phyloP scores from a whole-genome alignment of 1,140 invertebrate genomes.

The Lysiphlebus fabarum region DNA sequence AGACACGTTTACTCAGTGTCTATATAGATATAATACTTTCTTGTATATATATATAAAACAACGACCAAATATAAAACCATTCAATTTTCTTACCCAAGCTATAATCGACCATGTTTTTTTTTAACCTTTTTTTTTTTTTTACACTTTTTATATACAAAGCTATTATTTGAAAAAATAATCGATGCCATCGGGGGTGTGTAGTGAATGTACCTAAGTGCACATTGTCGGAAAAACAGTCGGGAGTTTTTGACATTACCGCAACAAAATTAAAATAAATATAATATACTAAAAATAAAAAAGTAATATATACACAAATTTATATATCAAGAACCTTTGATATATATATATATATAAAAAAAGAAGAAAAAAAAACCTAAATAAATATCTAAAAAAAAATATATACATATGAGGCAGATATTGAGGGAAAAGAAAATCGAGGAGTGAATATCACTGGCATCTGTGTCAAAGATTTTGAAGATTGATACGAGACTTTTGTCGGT shows the following conservation, averaged over 20 bases:
- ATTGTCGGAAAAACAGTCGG: conserved; percentile 20
- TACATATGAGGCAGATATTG: too few relatives aligned
- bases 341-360: too few relatives aligned
- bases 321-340: conserved; percentile 1
- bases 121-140: background rate
- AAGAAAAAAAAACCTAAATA: conserved; percentile 9
- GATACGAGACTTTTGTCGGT: too few relatives aligned
- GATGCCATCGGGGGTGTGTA: conserved; percentile 12
- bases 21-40: too few relatives aligned
- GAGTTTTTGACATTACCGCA: conserved; percentile 26
- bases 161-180: conserved; percentile 17
- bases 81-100: conserved; percentile 13
- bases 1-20: too few relatives aligned
- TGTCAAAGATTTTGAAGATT: background rate
- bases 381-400: conserved; percentile 18
- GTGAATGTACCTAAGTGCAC: conserved; percentile 16
- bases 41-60: background rate
- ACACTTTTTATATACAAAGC: background rate
- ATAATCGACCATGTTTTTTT: conserved; percentile 13
- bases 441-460: conserved; percentile 20
- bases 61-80: conserved; percentile 2
- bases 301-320: conserved; percentile 7
- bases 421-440: background rate
- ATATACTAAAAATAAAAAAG: conserved; percentile 1
- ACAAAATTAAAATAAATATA: conserved; percentile 20